Conservation (phyloP, 35 echinoderm and acorn worm species). For the Nesometra sesokonis region DNA sequence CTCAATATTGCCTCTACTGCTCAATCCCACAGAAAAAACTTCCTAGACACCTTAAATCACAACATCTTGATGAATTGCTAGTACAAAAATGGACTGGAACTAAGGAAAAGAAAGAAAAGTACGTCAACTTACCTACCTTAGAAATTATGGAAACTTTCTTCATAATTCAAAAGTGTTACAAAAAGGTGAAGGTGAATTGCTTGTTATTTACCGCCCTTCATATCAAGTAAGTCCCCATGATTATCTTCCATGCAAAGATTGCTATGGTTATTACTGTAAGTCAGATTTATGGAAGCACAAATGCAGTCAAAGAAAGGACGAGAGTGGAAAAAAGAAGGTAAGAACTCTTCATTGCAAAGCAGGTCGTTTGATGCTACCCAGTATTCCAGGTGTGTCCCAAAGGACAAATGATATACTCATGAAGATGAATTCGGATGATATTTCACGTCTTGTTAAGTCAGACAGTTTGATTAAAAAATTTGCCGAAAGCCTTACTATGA, state of each 20-base stretch:
- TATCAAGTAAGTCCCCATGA: not conserved
- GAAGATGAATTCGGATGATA: not conserved
- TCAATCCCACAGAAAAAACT: not conserved
- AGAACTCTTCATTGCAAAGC: not conserved
- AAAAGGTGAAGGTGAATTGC: not conserved
- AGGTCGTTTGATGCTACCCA: not conserved
- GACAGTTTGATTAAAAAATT: conserved; percentile 12
- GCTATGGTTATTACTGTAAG: not conserved
- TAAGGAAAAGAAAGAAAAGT: not conserved
- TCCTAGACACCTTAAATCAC: not conserved
- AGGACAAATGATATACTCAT: not conserved
- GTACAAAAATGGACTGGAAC: not conserved
- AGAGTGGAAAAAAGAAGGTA: not conserved
- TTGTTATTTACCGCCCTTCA: not conserved
- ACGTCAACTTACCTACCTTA: not conserved
- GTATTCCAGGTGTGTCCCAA: conserved; percentile 9
- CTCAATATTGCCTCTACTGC: not conserved
- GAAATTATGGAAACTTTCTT: not conserved
- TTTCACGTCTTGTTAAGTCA: not conserved
- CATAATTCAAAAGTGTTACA: not conserved
- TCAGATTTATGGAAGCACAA: not conserved
- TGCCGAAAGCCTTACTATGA: conserved; percentile 16
- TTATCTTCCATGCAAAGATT: conserved; percentile 1
- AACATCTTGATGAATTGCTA: not conserved
- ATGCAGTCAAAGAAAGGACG: not conserved